phyloP scores from a whole-genome alignment of 2,888 invertebrate genomes.

The Lepidochrysops patricia region DNA sequence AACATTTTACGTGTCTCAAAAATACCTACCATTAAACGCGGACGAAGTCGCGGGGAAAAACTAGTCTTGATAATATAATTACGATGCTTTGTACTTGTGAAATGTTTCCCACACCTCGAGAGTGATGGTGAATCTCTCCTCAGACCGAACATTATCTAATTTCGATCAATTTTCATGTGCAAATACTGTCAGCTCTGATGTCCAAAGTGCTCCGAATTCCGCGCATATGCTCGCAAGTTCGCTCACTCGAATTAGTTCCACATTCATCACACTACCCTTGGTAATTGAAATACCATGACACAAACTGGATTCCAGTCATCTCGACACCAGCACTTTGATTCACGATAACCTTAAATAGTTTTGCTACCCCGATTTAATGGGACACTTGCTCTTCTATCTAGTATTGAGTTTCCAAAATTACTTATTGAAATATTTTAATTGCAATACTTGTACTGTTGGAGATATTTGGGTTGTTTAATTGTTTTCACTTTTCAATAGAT shows the following conservation, averaged over 20 bases:
- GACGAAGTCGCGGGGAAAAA: background rate
- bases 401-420: background rate
- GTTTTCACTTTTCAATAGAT: too few relatives aligned
- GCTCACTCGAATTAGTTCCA: slow-evolving; percentile 19
- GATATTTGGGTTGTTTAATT: background rate
- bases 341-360: slow-evolving; percentile 7
- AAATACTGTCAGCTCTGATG: background rate
- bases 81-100: too few relatives aligned
- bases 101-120: too few relatives aligned
- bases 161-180: background rate
- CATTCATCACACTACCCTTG: slow-evolving; percentile 20
- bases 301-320: slow-evolving; percentile 11
- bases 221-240: slow-evolving; percentile 3
- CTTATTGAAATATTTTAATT: background rate
- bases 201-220: slow-evolving; percentile 3
- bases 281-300: slow-evolving; percentile 23
- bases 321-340: background rate
- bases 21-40: too few relatives aligned
- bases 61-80: background rate
- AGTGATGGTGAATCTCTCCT: too few relatives aligned
- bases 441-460: background rate
- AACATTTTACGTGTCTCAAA: too few relatives aligned
- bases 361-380: slow-evolving; percentile 1
- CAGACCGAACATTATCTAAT: background rate
- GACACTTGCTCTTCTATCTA: background rate